Percentiles rank a stretch among this genome's conserved stretches.
Conservation (phyloP, 2,888 invertebrate species). For the Pherbina coryleti region DNA sequence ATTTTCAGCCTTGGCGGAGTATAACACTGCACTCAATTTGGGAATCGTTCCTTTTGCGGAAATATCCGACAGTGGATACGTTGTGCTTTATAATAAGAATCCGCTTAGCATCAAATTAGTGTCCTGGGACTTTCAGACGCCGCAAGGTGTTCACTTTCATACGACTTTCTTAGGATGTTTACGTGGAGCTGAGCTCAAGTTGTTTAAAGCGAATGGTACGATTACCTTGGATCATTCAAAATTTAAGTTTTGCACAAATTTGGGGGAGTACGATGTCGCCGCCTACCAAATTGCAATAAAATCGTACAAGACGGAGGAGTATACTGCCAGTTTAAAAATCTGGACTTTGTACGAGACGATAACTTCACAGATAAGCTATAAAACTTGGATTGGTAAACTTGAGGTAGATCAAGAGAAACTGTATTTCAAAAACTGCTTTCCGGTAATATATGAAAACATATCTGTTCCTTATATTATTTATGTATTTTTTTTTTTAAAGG, state of each 20-base stretch:
- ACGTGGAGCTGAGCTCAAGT: constrained; percentile 42
- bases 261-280: constrained; percentile 59
- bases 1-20: constrained; percentile 51
- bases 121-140: constrained; percentile 65
- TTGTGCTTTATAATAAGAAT: constrained; percentile 65
- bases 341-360: constrained; percentile 79
- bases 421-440: constrained; percentile 83
- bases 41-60: constrained; percentile 66
- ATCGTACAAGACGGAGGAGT: constrained; percentile 75
- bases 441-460: constrained; percentile 73
- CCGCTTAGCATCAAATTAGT: constrained; percentile 63
- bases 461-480: constrained; percentile 19
- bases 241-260: constrained; percentile 56
- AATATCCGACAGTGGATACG: constrained; percentile 62
- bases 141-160: constrained; percentile 61
- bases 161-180: constrained; percentile 74
- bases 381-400: constrained; percentile 81
- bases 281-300: constrained; percentile 78
- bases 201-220: constrained; percentile 45
- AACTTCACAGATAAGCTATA: constrained; percentile 79
- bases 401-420: constrained; percentile 78
- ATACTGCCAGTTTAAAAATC: constrained; percentile 78
- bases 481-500: constrained; percentile 71
- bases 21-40: constrained; percentile 63
- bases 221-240: constrained; percentile 46